Base-by-base conservation (phyloP, 1,140 invertebrate species). In the Armadillidium nasatum region DNA sequence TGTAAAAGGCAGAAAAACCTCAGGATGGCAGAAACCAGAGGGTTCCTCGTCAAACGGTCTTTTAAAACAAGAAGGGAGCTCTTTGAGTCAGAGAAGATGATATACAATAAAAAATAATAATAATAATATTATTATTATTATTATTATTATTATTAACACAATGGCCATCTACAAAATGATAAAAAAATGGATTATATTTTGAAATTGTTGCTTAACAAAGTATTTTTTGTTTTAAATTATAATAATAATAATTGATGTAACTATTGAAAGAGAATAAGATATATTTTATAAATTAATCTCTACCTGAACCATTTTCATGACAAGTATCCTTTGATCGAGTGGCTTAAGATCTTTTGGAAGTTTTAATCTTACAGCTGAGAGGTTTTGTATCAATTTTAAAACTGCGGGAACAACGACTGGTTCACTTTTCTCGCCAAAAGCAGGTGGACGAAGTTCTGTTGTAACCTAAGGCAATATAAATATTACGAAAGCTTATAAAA, bases 361-460 rank as follows among this genome's bases (percentile, higher is more conserved):
- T 54, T 94, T 94, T 0, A 99, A 86, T 67, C 96, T 88, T 2
- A 98, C 88, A 7, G 95, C 94, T 83, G 94, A 97, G 13, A 99
- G 90, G 83, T 95, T 89, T 21, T 90, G 89, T 80, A 99, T 92
- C 3, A 96, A 86, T 21, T 90, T 89, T 78, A 95, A 89, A 21
- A 91, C 83, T 0, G 98, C 90, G 19, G 95, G 92, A 0, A 98
- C 91, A 7, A 98, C 92, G 87, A 95, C 93, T 84, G 96, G 90
- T 83, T 94, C 92, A 23, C 94, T 94, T 73, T 89, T 85, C 87
- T 88, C 91, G 84, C 80, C 84, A 11, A 78, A 22, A 11, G 71
- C 44, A 33, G 79, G 82, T 43, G 85, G 85, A 45, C 83, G 82
- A 19, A 85, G 66, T 46, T 79, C 72, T 19, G 77, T 73, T 7